Evolutionary conservation across 2,888 invertebrate genomes (phyloP), one percentile per base, ranked within the genome.

Genomic region (Meghimatium bilineatum): DNA sequence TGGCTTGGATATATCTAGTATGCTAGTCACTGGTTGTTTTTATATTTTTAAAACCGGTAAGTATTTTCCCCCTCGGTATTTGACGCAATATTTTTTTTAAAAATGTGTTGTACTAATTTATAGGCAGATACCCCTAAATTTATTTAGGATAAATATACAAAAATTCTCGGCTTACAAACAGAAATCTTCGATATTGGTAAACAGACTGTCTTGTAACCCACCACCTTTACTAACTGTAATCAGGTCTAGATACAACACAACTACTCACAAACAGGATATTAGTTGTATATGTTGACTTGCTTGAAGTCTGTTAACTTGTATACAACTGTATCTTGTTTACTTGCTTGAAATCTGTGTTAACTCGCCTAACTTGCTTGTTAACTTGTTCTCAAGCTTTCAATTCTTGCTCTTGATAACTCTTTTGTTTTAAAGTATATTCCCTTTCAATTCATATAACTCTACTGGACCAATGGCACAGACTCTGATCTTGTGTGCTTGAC

Each of bases 201-300:
- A n/a, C n/a, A n/a, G n/a, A n/a, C n/a, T n/a, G n/a, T n/a, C n/a
- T n/a, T n/a, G 26, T 23, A n/a, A 63, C 12, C 60, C 60, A 63
- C 26, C 60, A 63, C 60, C 60, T 63, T 17, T 56, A 23, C 20
- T 56, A 63, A 63, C n/a, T 3, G n/a, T 23, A 63, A 63, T 23
- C 60, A 63, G 23, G 36, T 76, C 60, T 23, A 23, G 32, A 32
- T 56, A 76, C 60, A 76, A 34, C 36, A 76, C 10, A 29, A 75
- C 38, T 49, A 82, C 82, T 82, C 82, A 82, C 82, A 82, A 82
- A 49, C n/a, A 49, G 83, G 83, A 83, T 83, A 83, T 78, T 63
- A 83, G 71, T 67, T 44, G 66, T 20, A 23, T 32, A 36, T 71
- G 78, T 8, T 74, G 80, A 38, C 81, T 76, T 81, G 77, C 60